These are phyloP conservation scores for Hepsetus odoe DNA, from an alignment of 2,113 vertebrate species.

Conservation along the genomic window DNA sequence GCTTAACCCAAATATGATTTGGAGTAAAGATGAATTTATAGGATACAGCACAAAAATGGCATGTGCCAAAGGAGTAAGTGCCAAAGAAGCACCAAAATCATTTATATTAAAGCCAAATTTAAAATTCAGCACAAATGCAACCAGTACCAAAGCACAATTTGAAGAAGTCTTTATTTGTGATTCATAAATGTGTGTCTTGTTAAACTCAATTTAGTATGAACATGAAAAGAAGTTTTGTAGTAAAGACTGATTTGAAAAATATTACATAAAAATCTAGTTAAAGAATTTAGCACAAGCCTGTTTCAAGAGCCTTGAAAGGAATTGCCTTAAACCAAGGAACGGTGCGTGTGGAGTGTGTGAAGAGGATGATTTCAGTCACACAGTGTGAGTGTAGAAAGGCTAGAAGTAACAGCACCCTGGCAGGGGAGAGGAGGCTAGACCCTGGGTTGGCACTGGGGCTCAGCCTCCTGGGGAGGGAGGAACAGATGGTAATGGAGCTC, in stretches of 20 bases:
- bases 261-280: background rate
- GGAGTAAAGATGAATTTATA: background rate
- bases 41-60: background rate
- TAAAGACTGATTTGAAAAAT: background rate
- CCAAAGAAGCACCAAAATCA: background rate
- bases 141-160: background rate
- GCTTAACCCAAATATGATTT: too few relatives aligned
- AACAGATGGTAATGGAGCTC: conserved; percentile 49
- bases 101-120: background rate
- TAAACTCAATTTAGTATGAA: too few relatives aligned
- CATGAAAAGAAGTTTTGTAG: too few relatives aligned
- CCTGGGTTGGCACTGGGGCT: conserved; percentile 40
- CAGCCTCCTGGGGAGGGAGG: conserved; percentile 40
- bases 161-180: too few relatives aligned
- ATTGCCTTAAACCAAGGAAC: background rate
- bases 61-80: too few relatives aligned
- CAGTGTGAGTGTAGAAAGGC: background rate
- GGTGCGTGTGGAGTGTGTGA: background rate
- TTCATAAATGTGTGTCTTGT: too few relatives aligned
- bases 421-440: conserved; percentile 13
- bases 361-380: background rate
- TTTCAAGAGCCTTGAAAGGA: too few relatives aligned
- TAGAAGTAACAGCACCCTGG: conserved; percentile 11
- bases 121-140: background rate
- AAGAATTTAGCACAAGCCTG: background rate